A percentile compares a stretch with the other conserved stretches of the same genome.
These are phyloP conservation scores for Coracopsis vasa DNA, from an alignment of 2,113 vertebrate genomes.

Conservation along the genomic window DNA sequence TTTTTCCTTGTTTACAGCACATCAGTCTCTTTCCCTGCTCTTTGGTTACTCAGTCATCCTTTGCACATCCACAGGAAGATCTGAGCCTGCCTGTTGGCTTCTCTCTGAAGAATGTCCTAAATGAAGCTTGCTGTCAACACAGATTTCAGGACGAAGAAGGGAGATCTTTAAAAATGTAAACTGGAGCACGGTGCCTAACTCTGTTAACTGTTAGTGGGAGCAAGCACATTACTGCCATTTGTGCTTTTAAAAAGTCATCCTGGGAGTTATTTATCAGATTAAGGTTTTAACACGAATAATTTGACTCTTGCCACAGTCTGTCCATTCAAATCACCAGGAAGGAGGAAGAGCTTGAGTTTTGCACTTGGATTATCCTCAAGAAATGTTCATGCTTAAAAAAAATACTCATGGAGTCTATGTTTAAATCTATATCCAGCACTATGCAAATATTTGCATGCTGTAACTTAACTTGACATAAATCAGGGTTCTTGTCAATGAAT, in stretches of 20 bases:
- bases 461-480: background rate
- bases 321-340: background rate
- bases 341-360: slow-evolving; percentile 15
- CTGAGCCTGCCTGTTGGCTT: background rate
- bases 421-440: slow-evolving; percentile 14
- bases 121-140: slow-evolving; percentile 9
- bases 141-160: slow-evolving; percentile 24
- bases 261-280: background rate
- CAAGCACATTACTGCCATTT: background rate
- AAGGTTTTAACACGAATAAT: background rate
- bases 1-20: background rate
- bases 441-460: slow-evolving; percentile 34
- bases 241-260: background rate
- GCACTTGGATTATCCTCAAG: background rate
- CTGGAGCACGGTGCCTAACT: background rate
- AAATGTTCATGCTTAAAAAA: slow-evolving; percentile 4
- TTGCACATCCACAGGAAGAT: background rate
- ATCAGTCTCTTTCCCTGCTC: background rate
- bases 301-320: background rate
- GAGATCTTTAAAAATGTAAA: slow-evolving; percentile 6
- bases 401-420: background rate
- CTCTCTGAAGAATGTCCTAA: background rate
- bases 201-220: background rate
- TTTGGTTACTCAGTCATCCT: background rate
- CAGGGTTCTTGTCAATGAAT: slow-evolving; percentile 35